phyloP scores from a whole-genome alignment of 2,797 vertebrate species.

The Leucoraja ocellata region DNA sequence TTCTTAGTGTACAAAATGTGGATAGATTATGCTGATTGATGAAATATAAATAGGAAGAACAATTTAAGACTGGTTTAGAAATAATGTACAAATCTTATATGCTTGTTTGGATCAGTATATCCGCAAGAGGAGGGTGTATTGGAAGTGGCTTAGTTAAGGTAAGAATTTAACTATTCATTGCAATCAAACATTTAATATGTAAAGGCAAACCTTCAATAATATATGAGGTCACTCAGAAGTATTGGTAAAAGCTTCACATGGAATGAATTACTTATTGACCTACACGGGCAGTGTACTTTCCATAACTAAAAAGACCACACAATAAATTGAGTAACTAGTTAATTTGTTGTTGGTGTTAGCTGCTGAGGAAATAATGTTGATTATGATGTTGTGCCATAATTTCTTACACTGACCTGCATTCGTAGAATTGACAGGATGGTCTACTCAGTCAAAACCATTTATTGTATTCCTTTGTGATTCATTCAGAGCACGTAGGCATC shows the following conservation, averaged over 20 bases:
- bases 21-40: conserved; percentile 1
- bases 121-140: background rate
- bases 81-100: background rate
- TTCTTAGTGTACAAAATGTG: background rate
- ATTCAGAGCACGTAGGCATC: too few species aligned
- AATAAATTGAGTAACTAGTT: background rate
- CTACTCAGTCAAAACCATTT: background rate
- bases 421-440: background rate
- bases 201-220: background rate
- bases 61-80: background rate
- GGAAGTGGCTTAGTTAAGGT: background rate
- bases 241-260: background rate
- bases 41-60: background rate
- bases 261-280: background rate
- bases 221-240: background rate
- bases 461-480: background rate
- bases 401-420: background rate
- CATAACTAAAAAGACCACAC: background rate
- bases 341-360: background rate
- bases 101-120: background rate
- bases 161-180: background rate
- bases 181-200: background rate
- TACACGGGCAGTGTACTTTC: background rate
- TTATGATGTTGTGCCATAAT: background rate
- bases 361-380: background rate